These are phyloP conservation scores for Caracal caracal DNA, from an alignment of 2,113 vertebrate genomes.

Conservation along the genomic window DNA sequence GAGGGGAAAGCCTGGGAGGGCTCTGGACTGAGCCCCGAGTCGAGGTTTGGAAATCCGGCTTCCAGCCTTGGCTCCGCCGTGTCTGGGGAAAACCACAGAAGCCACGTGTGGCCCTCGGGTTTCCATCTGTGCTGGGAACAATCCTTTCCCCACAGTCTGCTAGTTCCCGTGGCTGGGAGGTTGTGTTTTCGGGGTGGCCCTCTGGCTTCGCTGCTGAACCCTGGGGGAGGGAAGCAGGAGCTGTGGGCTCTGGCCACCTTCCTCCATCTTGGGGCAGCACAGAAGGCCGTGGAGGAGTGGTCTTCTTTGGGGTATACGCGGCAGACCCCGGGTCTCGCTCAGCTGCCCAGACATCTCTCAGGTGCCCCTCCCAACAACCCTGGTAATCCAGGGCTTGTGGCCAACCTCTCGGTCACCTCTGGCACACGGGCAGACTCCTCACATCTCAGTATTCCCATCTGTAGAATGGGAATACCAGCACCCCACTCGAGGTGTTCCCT, in stretches of 20 bases:
- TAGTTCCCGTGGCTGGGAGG: not conserved
- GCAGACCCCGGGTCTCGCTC: not conserved
- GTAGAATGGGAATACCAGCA: not conserved
- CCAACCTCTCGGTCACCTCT: not conserved
- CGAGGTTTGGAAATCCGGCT: conserved; percentile 51
- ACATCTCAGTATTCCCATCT: not conserved
- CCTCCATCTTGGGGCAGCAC: not conserved
- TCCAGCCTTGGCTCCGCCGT: conserved; percentile 60
- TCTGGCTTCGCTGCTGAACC: not conserved
- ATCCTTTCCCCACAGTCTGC: conserved; percentile 40
- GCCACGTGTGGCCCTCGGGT: conserved; percentile 61
- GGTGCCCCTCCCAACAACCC: not conserved
- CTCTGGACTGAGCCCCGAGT: not conserved
- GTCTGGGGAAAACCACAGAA: conserved; percentile 75
- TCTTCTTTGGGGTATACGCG: not conserved
- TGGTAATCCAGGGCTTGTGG: not conserved
- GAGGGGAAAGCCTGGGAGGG: not conserved
- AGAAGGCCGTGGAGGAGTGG: not conserved
- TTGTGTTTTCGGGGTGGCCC: conserved; percentile 70
- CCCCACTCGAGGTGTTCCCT: not conserved
- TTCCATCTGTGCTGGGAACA: conserved; percentile 64
- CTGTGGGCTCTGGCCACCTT: not conserved
- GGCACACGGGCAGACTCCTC: not conserved
- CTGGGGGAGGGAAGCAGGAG: no score
- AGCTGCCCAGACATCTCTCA: not conserved